Evolutionary conservation across 1,140 invertebrate genomes (phyloP), one percentile per base, ranked within the genome.

Genomic region (Aphelinus certus): DNA sequence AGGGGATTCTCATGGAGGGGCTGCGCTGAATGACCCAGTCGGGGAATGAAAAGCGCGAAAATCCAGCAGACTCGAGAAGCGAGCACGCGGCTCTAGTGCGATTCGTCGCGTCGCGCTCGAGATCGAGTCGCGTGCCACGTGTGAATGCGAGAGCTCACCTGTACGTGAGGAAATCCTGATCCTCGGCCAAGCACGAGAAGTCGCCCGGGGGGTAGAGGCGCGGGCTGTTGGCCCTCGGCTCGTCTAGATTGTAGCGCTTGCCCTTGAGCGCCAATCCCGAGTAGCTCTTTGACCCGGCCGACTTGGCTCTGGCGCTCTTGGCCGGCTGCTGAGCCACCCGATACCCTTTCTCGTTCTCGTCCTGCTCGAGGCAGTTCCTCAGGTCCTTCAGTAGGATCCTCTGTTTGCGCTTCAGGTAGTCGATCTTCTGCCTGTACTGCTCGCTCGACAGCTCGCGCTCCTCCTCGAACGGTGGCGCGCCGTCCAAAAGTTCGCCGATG

Each of bases 401-500:
- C 79, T 92, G 92, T 78, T 91, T 92, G 71, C 92, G 89, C 72
- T 90, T 90, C n/a, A 93, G 82, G 66, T 87, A 88, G 81, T 91
- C 89, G 45, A 94, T 80, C 49, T 91, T 91, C 42, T 89, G 90
- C 82, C 91, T 91, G 83, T 93, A 93, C 73, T 93, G 92, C 76
- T 90, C 89, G 71, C 91, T 90, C 0, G 92, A 90, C 62, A 93
- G 84, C 86, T 93, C 91, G 81, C 92, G 89, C 9, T 93, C 86
- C 58, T 93, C 92, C 56, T 88, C 89, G 77, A 93, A 93, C 79
- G 93, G 92, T 3, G 92, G 92, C 79, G 93, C 91, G 93, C 49
- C 89, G 88, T 53, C 91, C 88, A 83, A 93, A 93, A 26, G 26
- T 26, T 26, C 51, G 4, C 4, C 51, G 51, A 53, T 53, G 51